These are phyloP conservation scores for Chitala chitala DNA, from an alignment of 2,113 vertebrate species.

Conservation along the genomic window DNA sequence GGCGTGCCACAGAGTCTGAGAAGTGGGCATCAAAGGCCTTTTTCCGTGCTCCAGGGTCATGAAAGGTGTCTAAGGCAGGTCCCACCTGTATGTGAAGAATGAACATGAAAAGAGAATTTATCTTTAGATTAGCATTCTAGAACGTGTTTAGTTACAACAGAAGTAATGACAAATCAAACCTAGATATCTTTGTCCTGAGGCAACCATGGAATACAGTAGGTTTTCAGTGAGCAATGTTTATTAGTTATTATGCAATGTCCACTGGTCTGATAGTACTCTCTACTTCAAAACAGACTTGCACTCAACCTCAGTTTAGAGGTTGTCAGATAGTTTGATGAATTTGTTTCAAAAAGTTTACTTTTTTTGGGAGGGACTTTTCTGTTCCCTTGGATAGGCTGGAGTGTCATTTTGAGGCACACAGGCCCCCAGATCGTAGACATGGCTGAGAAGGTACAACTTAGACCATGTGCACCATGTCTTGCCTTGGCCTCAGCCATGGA, in stretches of 20 bases:
- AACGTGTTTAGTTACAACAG: neutral
- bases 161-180: neutral
- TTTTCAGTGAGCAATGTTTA: neutral
- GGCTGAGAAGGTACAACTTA: neutral
- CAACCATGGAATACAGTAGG: neutral
- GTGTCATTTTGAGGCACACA: neutral
- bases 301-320: neutral
- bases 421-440: neutral
- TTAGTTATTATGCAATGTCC: neutral
- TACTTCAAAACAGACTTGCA: neutral
- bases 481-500: neutral
- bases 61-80: constrained; percentile 76
- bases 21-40: constrained; percentile 54
- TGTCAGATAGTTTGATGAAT: constrained; percentile 6
- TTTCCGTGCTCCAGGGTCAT: constrained; percentile 41
- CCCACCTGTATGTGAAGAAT: constrained; percentile 54
- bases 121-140: neutral
- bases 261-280: neutral
- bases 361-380: neutral
- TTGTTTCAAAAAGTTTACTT: neutral
- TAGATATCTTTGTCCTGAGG: neutral
- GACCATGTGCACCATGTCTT: constrained; percentile 10
- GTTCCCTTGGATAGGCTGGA: neutral
- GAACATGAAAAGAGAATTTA: neutral
- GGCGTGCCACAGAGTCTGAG: constrained; percentile 45